Percentiles rank a stretch among this genome's conserved stretches.
These are phyloP conservation scores for Papilio polytes DNA, from an alignment of 1,140 invertebrate genomes.

Conservation along the genomic window DNA sequence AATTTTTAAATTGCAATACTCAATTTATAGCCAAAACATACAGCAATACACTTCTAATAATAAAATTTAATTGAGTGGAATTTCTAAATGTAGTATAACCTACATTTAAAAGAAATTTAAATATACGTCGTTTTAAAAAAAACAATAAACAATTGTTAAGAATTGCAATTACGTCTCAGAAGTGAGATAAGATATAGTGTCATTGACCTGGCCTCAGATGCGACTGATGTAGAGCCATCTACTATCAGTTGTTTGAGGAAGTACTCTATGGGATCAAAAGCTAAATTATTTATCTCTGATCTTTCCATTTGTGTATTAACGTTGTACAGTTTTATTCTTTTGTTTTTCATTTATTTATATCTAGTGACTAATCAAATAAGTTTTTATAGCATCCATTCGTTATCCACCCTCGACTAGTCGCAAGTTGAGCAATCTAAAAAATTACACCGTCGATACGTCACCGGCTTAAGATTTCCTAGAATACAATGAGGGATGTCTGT, in stretches of 20 bases:
- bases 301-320: background rate
- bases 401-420: background rate
- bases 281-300: background rate
- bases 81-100: too few relatives aligned
- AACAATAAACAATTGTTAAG: background rate
- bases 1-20: background rate
- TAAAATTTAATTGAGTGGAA: background rate
- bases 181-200: background rate
- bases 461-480: conserved; percentile 41
- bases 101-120: too few relatives aligned
- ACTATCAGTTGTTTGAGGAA: background rate
- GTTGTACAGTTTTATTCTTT: background rate
- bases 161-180: background rate
- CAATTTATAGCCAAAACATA: background rate
- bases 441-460: conserved; percentile 32
- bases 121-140: too few relatives aligned
- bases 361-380: conserved; percentile 29
- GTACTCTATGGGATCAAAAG: background rate
- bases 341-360: background rate
- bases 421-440: conserved; percentile 26
- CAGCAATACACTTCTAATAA: background rate
- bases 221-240: background rate
- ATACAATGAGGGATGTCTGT: conserved; percentile 20
- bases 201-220: background rate
- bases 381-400: conserved; percentile 13